Conservation (phyloP, 2,888 invertebrate genomes). For the Cremastobaeus sp. region DNA sequence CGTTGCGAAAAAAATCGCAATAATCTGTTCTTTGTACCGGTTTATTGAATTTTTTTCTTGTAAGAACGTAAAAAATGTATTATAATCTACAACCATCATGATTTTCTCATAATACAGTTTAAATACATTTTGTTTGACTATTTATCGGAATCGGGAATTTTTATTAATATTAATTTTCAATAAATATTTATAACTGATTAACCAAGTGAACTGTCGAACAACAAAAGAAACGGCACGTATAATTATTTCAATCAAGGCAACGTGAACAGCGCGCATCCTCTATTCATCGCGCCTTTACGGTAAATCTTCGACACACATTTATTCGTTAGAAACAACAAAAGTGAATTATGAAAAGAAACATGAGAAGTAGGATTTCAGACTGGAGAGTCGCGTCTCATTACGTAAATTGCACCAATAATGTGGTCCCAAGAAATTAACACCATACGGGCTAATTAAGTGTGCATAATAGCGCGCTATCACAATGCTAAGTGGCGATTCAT, state of each 20-base stretch:
- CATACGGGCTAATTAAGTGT: slow-evolving; percentile 30
- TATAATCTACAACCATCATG: too few species aligned
- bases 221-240: not conserved
- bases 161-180: not conserved
- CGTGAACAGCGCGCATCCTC: not conserved
- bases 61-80: too few species aligned
- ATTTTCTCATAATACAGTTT: too few species aligned
- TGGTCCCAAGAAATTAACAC: slow-evolving; percentile 36
- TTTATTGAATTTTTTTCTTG: too few species aligned
- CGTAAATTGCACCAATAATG: slow-evolving; percentile 29
- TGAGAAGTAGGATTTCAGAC: not conserved
- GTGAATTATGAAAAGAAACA: not conserved
- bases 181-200: too few species aligned
- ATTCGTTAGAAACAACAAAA: not conserved
- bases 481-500: slow-evolving; percentile 40
- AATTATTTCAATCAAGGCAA: not conserved
- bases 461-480: slow-evolving; percentile 15
- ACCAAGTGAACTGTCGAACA: too few species aligned
- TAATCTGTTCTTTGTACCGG: too few species aligned
- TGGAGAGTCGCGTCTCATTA: slow-evolving; percentile 15
- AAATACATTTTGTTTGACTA: too few species aligned
- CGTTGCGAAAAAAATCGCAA: too few species aligned
- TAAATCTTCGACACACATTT: not conserved
- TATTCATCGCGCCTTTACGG: not conserved
- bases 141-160: too few species aligned